Evolutionary conservation across 2,888 invertebrate species (phyloP), one percentile per base, ranked within the genome.

Genomic region (Mellilla xanthometata): DNA sequence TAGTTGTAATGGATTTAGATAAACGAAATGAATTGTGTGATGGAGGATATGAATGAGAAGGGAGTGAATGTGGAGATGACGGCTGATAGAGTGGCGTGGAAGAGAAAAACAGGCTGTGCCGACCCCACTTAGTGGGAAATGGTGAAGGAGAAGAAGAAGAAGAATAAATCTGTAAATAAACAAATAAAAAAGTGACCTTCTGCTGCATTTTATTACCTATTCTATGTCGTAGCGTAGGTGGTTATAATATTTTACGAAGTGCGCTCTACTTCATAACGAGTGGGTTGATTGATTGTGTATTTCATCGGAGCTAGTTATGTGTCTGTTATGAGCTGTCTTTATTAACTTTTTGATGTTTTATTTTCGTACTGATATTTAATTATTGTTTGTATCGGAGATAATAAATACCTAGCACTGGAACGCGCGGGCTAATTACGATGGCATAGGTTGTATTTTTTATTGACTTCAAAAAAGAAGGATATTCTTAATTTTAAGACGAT

Each of bases 211-310:
- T 11, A 26, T 0, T 2, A 11, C 2, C 15, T 31, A 36, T 1
- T 46, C 46, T 36, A 12, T 40, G 39, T 0, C 24, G 35, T n/a
- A n/a, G 47, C 33, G 47, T 48, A 48, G 47, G 47, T 42, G 47
- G 47, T 34, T 48, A 41, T 41, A 48, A 48, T 40, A 50, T 40
- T 39, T 39, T 55, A 48, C 50, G 35, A 52, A 62, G 63, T 66
- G 58, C 57, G 56, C 44, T 56, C 64, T 54, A 59, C 64, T 64
- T 63, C 65, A 51, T 57, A 58, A 59, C 62, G 61, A 69, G 64
- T n/a, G 57, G 50, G 64, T 65, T 68, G 68, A 68, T 68, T 65
- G 68, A 68, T 68, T 61, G 68, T 63, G 52, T 59, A 54, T 65
- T 63, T 67, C 65, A 67, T 69, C 65, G 65, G 54, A 58, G 56